Evolutionary conservation across 2,113 vertebrate species (phyloP).

Genomic region (Potamarius usumacintae): DNA sequence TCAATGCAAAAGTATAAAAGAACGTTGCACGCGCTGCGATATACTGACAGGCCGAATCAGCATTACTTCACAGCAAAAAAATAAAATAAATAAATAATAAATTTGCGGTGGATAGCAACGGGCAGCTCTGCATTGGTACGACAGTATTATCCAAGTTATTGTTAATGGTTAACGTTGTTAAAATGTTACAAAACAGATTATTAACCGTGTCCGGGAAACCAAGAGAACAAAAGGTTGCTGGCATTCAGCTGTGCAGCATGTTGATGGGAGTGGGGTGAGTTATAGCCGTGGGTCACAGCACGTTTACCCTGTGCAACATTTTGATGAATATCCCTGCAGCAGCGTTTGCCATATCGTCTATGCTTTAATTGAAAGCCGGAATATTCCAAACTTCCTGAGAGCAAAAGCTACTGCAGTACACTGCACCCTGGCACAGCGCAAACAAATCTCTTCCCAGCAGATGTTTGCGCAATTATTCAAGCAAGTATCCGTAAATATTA

Average conservation of each 20-base stretch:
- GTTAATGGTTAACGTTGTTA: neutral
- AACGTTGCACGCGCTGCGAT: neutral
- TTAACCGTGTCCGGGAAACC: neutral
- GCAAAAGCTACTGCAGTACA: slow-evolving; percentile 47
- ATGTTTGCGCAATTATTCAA: slow-evolving; percentile 70
- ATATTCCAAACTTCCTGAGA: slow-evolving; percentile 65
- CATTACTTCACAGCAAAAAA: neutral
- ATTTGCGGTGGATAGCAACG: neutral
- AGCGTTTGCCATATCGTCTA: slow-evolving; percentile 66
- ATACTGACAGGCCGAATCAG: neutral
- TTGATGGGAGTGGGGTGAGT: slow-evolving; percentile 52
- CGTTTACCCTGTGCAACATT: slow-evolving; percentile 59
- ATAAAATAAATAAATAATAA: too few relatives aligned
- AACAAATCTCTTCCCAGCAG: slow-evolving; percentile 70
- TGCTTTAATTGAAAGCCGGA: slow-evolving; percentile 71
- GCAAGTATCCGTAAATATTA: slow-evolving; percentile 63
- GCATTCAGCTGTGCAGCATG: slow-evolving; percentile 19
- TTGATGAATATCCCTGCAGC: slow-evolving; percentile 72
- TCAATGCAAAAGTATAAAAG: neutral
- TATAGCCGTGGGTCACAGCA: slow-evolving; percentile 61
- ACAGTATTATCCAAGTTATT: neutral
- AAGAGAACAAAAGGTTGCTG: neutral
- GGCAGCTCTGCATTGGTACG: rapidly evolving
- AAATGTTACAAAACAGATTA: neutral
- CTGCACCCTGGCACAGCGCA: slow-evolving; percentile 44